These are phyloP conservation scores for Leptatherina wallacei DNA, from an alignment of 2,797 vertebrate species.

Conservation along the genomic window DNA sequence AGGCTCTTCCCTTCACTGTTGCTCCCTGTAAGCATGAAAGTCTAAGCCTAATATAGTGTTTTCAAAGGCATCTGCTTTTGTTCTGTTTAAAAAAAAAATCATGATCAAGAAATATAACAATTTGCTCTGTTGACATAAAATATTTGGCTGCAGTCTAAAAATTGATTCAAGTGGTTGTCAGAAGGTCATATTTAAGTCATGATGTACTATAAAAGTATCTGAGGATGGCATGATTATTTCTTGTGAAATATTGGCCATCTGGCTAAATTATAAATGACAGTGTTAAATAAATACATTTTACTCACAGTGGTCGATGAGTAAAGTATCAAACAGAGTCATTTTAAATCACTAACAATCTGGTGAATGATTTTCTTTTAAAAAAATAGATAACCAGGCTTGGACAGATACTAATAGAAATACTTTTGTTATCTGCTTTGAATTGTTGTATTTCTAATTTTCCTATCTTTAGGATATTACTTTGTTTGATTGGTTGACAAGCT, in stretches of 20 bases:
- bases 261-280: neutral
- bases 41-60: neutral
- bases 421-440: too few species aligned
- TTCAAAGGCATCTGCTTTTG: slow-evolving; percentile 1
- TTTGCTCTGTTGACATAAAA: neutral
- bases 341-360: too few species aligned
- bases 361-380: too few species aligned
- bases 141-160: neutral
- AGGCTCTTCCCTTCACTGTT: neutral
- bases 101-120: neutral
- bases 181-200: slow-evolving; percentile 4
- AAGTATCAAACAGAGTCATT: too few species aligned
- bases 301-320: too few species aligned
- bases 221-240: neutral
- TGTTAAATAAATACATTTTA: neutral
- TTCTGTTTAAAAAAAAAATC: neutral
- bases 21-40: neutral
- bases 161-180: slow-evolving; percentile 2
- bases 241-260: neutral
- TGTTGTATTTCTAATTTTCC: too few species aligned
- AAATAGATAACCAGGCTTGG: too few species aligned
- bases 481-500: too few species aligned
- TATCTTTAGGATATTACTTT: too few species aligned
- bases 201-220: neutral
- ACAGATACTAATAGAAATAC: too few species aligned